Conservation (phyloP, 2,888 invertebrate genomes). For the Drosophila kuntzei region DNA sequence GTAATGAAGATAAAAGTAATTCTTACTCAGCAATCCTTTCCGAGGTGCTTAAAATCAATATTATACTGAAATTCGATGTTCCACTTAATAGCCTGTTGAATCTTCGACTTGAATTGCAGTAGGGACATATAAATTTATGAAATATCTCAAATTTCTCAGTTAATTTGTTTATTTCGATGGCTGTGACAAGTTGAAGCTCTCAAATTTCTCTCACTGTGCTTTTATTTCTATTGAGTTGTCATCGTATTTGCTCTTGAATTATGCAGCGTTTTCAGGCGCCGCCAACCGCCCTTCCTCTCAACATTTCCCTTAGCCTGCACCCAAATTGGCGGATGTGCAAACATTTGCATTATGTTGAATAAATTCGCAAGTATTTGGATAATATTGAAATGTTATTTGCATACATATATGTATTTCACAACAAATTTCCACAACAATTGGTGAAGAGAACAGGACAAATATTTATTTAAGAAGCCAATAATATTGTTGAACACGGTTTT, state of each 20-base stretch:
- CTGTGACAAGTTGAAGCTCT: slow-evolving; percentile 14
- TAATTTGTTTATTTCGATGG: slow-evolving; percentile 6
- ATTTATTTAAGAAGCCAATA: slow-evolving; percentile 28
- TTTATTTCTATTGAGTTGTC: slow-evolving; percentile 42
- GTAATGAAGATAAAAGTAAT: too few relatives aligned
- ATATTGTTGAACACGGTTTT: neutral
- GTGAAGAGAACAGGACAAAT: slow-evolving; percentile 44
- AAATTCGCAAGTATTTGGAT: slow-evolving; percentile 55
- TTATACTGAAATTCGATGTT: slow-evolving; percentile 4
- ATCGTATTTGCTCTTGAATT: slow-evolving; percentile 68
- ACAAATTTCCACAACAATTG: slow-evolving; percentile 27
- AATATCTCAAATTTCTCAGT: neutral
- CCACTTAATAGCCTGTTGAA: neutral
- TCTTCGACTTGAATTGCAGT: neutral
- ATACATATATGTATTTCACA: slow-evolving; percentile 58
- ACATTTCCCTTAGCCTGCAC: neutral
- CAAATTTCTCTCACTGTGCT: slow-evolving; percentile 35
- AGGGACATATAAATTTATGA: neutral
- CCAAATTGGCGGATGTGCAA: slow-evolving; percentile 28
- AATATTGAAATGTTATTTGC: slow-evolving; percentile 61
- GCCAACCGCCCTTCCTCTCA: neutral
- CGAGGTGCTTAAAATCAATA: neutral
- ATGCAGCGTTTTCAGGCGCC: slow-evolving; percentile 50
- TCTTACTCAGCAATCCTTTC: neutral
- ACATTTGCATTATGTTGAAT: slow-evolving; percentile 69